Base-by-base conservation (phyloP, 2,888 invertebrate species). In the Leistus spinibarbis region DNA sequence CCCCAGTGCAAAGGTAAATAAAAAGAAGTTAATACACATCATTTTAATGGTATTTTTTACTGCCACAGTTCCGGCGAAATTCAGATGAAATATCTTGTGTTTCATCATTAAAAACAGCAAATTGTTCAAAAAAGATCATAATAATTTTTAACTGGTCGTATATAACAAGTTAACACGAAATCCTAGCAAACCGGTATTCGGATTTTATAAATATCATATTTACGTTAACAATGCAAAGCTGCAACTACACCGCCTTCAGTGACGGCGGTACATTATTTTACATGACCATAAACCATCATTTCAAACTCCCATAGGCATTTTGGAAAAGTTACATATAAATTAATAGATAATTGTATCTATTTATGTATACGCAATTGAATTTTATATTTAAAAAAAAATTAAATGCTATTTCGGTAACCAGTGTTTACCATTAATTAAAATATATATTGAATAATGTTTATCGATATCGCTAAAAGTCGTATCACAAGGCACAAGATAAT, bases 1-100 rank as follows among this genome's bases (percentile, higher is more conserved):
- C 86, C 91, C 92, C 81, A 93, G 92, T 85, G 92, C 93, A 84
- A 94, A 92, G 93, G 95, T 95, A 87, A 86, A 85, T 81, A 77
- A 10, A 23, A 54, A 9, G 60, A 17, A 23, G 16, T 56, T 3
- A 62, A 62, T 24, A 62, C 5, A 62, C 19, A 22, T 62, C 22
- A 23, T 62, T 62, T 62, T 62, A 7, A 62, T 20, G 19, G 16
- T 17, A 7, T 57, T 57, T 57, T 20, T 57, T 19, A 57, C 9
- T 5, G 20, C 17, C 13, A 40, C 40, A 40, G 40, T 40, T 40
- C 40, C 40, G 40, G 40, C 40, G 40, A 40, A 40, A 40, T 40
- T 40, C 3, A 40, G 40, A 40, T 40, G 7, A 13, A 40, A 5
- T 5, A 40, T 27, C 4, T 27, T 9, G 4, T 9, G 27, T 40